Evolutionary conservation across 2,888 invertebrate species (phyloP), one percentile per base, ranked within the genome.

Genomic region (Tromatobia lineatoria): DNA sequence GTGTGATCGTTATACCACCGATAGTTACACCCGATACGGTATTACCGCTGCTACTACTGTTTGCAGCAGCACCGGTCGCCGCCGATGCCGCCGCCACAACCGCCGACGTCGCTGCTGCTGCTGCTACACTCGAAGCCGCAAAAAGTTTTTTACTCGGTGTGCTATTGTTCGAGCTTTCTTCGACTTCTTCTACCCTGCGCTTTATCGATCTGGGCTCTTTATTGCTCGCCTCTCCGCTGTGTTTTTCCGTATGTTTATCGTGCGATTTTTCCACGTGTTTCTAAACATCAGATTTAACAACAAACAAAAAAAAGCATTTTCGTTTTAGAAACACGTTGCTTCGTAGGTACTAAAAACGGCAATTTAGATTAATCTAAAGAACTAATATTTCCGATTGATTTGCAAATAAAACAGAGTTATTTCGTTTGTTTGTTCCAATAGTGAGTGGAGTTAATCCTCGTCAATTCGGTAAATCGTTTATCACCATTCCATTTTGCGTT

Each of bases 151-250:
- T 94, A 85, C 83, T 92, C 82, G 86, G 87, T 87, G 85, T 91
- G 88, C 87, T 91, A 80, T 89, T 93, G 85, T 90, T 94, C 57
- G 89, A 91, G 86, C 89, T 94, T 38, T 93, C 93, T 79, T 93
- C 93, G 0, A 88, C 82, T 47, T 94, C 94, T 3, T 94, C 94
- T 23, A 93, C 87, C 81, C 92, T 91, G 54, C 94, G 91, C 87
- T 94, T 94, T 23, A 54, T 82, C 75, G 81, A 82, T 59, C 91
- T 90, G 50, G 82, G 71, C 0, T 93, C 91, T 83, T 92, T 92
- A 54, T 87, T 88, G 86, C 86, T 64, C 82, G 87, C 90, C 87
- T 93, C 88, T 73, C 88, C 70, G 66, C 85, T 82, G 80, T 92
- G 91, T 82, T 93, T 90, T 45, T 91, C 89, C 80, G 90, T 89